A percentile compares a stretch with the other conserved stretches of the same genome.
phyloP scores from a whole-genome alignment of 2,113 vertebrate species.

The Peromyscus leucopus region DNA sequence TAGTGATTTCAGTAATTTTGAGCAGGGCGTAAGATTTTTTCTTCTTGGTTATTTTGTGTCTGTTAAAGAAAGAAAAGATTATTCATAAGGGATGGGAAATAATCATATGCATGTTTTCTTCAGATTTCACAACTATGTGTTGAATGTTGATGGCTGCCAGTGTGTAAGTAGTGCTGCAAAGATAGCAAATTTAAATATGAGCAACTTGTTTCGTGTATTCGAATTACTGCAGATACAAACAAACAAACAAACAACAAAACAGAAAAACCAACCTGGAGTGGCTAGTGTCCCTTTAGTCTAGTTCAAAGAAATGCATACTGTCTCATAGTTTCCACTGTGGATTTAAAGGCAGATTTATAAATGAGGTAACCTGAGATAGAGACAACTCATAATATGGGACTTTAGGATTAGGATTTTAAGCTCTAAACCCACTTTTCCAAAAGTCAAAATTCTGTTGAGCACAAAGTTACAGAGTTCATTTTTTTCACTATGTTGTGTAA shows the following conservation, averaged over 20 bases:
- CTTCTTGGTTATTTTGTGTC: conserved; percentile 29
- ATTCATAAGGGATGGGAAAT: not conserved
- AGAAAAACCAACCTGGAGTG: not conserved
- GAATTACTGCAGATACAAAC: not conserved
- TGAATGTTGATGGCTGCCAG: not conserved
- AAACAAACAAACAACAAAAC: not conserved
- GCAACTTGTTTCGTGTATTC: not conserved
- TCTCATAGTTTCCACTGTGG: conserved; percentile 50
- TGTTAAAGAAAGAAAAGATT: conserved; percentile 3
- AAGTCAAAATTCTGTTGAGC: not conserved
- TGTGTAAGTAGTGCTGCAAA: not conserved
- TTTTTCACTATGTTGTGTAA: not conserved
- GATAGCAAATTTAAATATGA: conserved; percentile 34
- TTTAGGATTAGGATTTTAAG: not conserved
- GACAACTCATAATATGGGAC: not conserved
- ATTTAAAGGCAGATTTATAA: conserved; percentile 46
- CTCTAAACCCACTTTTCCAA: not conserved
- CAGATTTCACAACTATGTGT: conserved; percentile 32
- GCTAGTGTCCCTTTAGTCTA: not conserved
- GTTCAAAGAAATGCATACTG: not conserved
- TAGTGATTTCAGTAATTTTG: conserved; percentile 56
- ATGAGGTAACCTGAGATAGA: accelerated
- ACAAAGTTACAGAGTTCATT: not conserved
- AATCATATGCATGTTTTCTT: not conserved
- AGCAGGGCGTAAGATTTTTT: conserved; percentile 22